These are phyloP conservation scores for Diplodus puntazzo DNA, from an alignment of 2,797 vertebrate genomes.

Conservation along the genomic window DNA sequence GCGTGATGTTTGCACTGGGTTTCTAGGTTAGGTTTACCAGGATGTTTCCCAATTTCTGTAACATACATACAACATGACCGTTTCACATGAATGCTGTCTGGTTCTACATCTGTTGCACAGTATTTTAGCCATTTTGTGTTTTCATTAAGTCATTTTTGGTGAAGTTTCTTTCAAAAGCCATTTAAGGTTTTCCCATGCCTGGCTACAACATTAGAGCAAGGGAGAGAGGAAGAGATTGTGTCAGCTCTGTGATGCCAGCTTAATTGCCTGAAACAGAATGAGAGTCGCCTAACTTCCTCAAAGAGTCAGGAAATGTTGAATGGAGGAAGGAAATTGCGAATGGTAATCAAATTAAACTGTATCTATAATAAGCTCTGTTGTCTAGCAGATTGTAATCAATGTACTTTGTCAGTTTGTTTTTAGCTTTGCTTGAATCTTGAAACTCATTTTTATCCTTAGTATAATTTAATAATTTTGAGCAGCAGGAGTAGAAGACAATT, in stretches of 20 bases:
- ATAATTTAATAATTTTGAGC: constrained; percentile 1
- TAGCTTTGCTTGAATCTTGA: constrained; percentile 4
- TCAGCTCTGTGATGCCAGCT: constrained; percentile 16
- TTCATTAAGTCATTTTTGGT: not conserved
- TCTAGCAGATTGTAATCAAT: constrained; percentile 44
- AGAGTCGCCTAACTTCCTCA: constrained; percentile 60
- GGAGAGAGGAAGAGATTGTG: not conserved
- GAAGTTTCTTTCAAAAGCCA: not conserved
- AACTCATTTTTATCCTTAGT: constrained; percentile 10
- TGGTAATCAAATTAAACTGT: constrained; percentile 46
- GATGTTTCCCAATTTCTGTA: constrained; percentile 15
- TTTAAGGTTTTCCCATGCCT: not conserved
- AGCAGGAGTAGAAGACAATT: constrained; percentile 9
- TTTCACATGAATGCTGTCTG: not conserved
- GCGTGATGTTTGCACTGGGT: constrained; percentile 36
- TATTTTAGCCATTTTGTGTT: constrained; percentile 2
- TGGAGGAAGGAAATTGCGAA: constrained; percentile 66
- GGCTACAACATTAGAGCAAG: not conserved
- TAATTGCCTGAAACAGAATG: constrained; percentile 58
- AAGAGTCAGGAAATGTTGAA: constrained; percentile 62
- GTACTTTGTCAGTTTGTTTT: constrained; percentile 28
- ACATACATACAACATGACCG: not conserved
- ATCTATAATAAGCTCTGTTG: constrained; percentile 65
- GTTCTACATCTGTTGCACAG: not conserved
- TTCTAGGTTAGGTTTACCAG: constrained; percentile 33